These are phyloP conservation scores for Lepidocyrtinus sp. DNA, from an alignment of 2,888 invertebrate species.

Conservation along the genomic window DNA sequence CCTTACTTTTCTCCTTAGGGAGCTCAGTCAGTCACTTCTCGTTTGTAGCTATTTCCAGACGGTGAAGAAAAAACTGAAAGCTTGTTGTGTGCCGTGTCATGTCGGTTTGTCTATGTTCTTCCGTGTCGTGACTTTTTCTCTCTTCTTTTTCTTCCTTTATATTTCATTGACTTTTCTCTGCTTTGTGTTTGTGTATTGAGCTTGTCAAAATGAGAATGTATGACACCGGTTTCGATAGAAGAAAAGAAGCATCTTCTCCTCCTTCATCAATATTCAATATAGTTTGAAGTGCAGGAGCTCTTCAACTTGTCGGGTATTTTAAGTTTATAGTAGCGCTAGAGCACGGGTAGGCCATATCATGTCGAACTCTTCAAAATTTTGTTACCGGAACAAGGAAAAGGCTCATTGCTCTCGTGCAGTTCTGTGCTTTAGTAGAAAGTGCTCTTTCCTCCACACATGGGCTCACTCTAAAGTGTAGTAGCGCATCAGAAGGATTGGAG, in stretches of 20 bases:
- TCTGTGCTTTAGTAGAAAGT: too few species aligned
- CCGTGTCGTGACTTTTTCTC: neutral
- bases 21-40: too few species aligned
- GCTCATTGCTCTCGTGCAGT: slow-evolving; percentile 25
- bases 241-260: neutral
- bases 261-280: too few species aligned
- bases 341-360: neutral
- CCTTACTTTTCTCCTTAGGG: too few species aligned
- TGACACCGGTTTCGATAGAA: neutral
- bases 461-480: slow-evolving; percentile 20
- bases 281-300: too few species aligned
- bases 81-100: too few species aligned
- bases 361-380: too few species aligned
- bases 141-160: neutral
- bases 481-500: too few species aligned
- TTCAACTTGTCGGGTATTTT: too few species aligned
- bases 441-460: too few species aligned
- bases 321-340: too few species aligned
- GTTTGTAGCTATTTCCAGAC: slow-evolving; percentile 47
- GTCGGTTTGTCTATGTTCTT: slow-evolving; percentile 1
- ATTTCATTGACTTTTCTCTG: neutral
- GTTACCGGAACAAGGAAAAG: slow-evolving; percentile 48
- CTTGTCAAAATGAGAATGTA: neutral
- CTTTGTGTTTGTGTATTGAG: neutral
- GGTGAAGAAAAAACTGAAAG: too few species aligned